A percentile compares a stretch with the other conserved stretches of the same genome.
Evolutionary conservation across 2,888 invertebrate genomes (phyloP).

Genomic region (Apeira syringaria): DNA sequence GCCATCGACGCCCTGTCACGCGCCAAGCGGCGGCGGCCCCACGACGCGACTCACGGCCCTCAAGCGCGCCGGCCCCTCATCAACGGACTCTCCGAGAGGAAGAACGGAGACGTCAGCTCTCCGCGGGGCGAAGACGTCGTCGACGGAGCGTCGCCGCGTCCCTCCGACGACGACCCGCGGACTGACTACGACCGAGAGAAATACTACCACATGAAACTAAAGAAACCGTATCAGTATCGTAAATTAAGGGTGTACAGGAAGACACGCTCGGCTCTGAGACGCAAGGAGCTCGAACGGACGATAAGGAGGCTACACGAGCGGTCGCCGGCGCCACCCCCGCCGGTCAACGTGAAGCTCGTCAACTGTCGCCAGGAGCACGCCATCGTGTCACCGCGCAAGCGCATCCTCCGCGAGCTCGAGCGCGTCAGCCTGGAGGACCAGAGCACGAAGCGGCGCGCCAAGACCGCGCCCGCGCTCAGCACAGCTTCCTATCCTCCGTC

Average conservation of each 20-base stretch:
- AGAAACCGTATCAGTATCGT: constrained; percentile 79
- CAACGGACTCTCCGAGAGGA: constrained; percentile 57
- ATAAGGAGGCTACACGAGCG: constrained; percentile 67
- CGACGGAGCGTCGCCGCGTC: constrained; percentile 46
- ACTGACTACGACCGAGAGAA: constrained; percentile 67
- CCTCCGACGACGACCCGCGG: constrained; percentile 34
- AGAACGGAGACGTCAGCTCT: constrained; percentile 53
- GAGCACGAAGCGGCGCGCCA: constrained; percentile 85
- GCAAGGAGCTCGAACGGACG: constrained; percentile 58
- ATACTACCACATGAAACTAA: constrained; percentile 78
- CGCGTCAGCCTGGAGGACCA: constrained; percentile 88
- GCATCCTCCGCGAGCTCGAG: constrained; percentile 92
- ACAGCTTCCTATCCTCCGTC: constrained; percentile 60
- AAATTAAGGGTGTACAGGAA: constrained; percentile 77
- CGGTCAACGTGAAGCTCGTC: constrained; percentile 70
- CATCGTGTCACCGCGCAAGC: constrained; percentile 92
- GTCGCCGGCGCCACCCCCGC: constrained; percentile 56
- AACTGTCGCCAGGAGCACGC: constrained; percentile 75
- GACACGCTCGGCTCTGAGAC: constrained; percentile 58
- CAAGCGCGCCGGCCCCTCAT: constrained; percentile 45
- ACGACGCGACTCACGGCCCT: constrained; percentile 65
- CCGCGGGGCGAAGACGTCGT: constrained; percentile 55
- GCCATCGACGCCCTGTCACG: constrained; percentile 69
- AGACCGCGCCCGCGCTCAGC: constrained; percentile 70
- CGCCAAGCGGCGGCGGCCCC: constrained; percentile 87